Percentiles rank a stretch among this genome's conserved stretches.
Conservation (phyloP, 2,797 vertebrate species). For the Euphonia xanthogaster region DNA sequence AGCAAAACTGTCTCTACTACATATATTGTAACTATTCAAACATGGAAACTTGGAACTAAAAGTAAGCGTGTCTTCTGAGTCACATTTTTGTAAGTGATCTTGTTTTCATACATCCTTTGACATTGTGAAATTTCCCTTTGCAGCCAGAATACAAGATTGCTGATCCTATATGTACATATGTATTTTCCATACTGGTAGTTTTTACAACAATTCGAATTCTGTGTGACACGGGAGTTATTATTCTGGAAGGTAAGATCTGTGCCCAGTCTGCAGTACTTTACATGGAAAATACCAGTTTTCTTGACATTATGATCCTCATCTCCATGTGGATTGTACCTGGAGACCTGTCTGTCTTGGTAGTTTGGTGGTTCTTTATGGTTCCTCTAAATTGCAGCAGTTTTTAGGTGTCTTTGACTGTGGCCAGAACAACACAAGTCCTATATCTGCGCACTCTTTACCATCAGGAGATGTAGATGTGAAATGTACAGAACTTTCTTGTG, state of each 20-base stretch:
- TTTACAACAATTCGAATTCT: constrained; percentile 93
- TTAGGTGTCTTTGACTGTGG: not conserved
- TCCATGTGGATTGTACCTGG: not conserved
- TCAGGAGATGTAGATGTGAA: not conserved
- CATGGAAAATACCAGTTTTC: not conserved
- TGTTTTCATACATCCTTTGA: not conserved
- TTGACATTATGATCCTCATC: not conserved
- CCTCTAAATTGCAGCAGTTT: not conserved
- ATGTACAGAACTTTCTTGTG: not conserved
- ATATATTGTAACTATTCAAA: not conserved
- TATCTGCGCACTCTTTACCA: not conserved
- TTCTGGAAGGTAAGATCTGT: constrained; percentile 88
- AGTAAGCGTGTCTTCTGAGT: not conserved
- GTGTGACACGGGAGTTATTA: constrained; percentile 89
- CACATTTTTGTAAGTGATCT: not conserved
- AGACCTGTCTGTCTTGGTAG: not conserved
- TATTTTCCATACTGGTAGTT: constrained; percentile 94
- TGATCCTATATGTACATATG: constrained; percentile 94
- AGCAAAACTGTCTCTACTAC: not conserved
- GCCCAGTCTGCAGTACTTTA: not conserved
- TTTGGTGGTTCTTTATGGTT: not conserved
- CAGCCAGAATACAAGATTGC: constrained; percentile 97
- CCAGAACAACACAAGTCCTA: not conserved
- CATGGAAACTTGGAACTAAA: not conserved
- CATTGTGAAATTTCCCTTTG: constrained; percentile 55